phyloP scores from a whole-genome alignment of 1,140 invertebrate species.

The Tetranychus cinnabarinus region DNA sequence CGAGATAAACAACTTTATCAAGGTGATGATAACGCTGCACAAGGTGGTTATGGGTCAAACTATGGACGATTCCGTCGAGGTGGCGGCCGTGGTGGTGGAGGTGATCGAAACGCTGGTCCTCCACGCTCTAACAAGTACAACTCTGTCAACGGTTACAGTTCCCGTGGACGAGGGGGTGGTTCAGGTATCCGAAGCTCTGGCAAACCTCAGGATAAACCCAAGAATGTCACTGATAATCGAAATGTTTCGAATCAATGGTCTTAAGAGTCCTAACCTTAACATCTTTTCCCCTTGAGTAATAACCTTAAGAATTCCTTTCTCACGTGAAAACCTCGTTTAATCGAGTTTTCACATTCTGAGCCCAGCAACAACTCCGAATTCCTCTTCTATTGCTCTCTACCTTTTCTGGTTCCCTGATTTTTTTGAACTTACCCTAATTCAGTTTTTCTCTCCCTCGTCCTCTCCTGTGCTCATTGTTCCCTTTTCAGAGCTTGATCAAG shows the following conservation, averaged over 20 bases:
- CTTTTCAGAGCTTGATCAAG: not conserved
- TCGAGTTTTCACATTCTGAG: not conserved
- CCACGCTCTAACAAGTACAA: not conserved
- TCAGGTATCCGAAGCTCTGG: not conserved
- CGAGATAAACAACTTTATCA: not conserved
- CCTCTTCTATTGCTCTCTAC: not conserved
- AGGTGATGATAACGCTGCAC: not conserved
- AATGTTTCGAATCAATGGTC: not conserved
- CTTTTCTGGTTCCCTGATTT: not conserved
- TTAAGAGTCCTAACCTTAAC: not conserved
- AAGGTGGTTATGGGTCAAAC: not conserved
- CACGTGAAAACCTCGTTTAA: not conserved
- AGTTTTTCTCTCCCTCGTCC: not conserved
- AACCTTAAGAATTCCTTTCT: not conserved
- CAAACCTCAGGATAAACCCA: too few relatives aligned
- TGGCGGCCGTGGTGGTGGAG: not conserved
- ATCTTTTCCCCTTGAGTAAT: not conserved
- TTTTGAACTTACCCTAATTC: not conserved
- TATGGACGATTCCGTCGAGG: not conserved
- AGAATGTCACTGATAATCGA: not conserved
- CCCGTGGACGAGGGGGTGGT: not conserved
- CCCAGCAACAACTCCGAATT: not conserved
- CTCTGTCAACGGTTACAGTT: not conserved
- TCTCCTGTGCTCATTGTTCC: not conserved
- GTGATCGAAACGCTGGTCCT: not conserved